A percentile compares a stretch with the other conserved stretches of the same genome.
Conservation (phyloP, 2,113 vertebrate genomes). For the Saguinus midas region DNA sequence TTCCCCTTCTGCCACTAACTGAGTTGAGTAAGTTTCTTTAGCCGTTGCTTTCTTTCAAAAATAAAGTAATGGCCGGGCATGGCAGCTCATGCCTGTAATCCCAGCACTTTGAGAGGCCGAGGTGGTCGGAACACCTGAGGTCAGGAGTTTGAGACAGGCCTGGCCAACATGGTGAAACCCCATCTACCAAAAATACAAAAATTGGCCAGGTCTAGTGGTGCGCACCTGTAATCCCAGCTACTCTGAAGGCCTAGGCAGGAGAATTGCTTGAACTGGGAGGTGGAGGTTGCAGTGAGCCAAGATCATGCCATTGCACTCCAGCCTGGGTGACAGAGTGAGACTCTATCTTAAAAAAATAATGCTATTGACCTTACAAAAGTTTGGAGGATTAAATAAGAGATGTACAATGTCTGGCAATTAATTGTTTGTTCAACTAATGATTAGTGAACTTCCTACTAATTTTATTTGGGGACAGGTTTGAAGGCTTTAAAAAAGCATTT, state of each 20-base stretch:
- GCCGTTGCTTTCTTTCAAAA: background rate
- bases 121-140: background rate
- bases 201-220: background rate
- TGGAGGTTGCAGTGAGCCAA: background rate
- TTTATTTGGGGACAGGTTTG: background rate
- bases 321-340: background rate
- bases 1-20: background rate
- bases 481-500: background rate
- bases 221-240: background rate
- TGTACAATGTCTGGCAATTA: background rate
- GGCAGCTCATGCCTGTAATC: background rate
- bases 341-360: background rate
- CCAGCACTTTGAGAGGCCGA: background rate
- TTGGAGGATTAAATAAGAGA: background rate
- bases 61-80: background rate
- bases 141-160: background rate
- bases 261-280: background rate
- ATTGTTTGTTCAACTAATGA: background rate
- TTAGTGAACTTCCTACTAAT: background rate
- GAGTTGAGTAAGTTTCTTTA: background rate
- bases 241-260: background rate
- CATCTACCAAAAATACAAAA: background rate
- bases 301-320: background rate
- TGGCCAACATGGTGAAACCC: background rate
- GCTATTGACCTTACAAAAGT: background rate